Percentiles rank a stretch among this genome's conserved stretches.
These are phyloP conservation scores for Hydrotaea cyrtoneurina DNA, from an alignment of 2,888 invertebrate genomes.

Conservation along the genomic window DNA sequence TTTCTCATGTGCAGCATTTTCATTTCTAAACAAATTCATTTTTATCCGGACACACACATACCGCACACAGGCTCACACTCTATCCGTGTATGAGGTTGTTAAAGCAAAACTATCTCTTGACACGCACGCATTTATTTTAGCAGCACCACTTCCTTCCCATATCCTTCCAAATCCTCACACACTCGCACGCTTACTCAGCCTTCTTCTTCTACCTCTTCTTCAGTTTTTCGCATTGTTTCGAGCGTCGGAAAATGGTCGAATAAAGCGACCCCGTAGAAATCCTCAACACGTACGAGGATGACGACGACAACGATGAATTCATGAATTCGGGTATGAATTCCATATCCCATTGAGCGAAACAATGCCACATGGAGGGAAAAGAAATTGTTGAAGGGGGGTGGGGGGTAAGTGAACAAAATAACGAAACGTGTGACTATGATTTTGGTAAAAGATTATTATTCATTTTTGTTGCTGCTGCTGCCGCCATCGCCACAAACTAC, in stretches of 20 bases:
- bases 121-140: constrained; percentile 70
- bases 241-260: not conserved
- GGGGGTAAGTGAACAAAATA: constrained; percentile 40
- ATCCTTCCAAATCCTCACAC: constrained; percentile 4
- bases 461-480: constrained; percentile 42
- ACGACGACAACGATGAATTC: not conserved
- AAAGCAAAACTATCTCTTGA: constrained; percentile 68
- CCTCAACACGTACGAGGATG: constrained; percentile 42
- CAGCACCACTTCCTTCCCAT: constrained; percentile 32
- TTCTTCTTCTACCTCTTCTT: constrained; percentile 9
- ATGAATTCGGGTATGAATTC: constrained; percentile 23
- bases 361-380: not conserved
- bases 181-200: constrained; percentile 17
- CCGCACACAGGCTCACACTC: constrained; percentile 28
- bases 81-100: constrained; percentile 1
- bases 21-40: constrained; percentile 51
- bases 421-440: constrained; percentile 57
- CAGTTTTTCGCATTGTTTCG: constrained; percentile 10
- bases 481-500: constrained; percentile 13
- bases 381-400: not conserved
- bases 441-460: constrained; percentile 59
- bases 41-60: constrained; percentile 17
- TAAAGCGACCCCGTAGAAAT: constrained; percentile 5
- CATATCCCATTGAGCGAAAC: not conserved
- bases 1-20: constrained; percentile 37